Evolutionary conservation across 2,113 vertebrate species (phyloP).

Genomic region (Laterallus jamaicensis): DNA sequence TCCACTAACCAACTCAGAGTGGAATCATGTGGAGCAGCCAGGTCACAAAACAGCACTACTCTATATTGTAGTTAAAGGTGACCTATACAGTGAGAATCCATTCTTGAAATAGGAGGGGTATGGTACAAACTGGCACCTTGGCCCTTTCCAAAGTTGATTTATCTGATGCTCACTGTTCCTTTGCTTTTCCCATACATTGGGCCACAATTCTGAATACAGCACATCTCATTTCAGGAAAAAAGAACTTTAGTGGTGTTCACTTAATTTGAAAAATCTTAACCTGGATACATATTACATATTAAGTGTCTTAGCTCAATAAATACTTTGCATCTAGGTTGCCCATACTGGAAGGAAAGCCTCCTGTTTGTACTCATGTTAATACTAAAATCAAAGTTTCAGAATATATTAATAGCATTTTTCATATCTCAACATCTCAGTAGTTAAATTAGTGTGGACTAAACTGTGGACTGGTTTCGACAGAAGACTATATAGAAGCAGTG

Average conservation of each 20-base stretch:
- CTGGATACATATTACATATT: neutral
- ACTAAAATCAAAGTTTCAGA: neutral
- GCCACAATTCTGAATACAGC: neutral
- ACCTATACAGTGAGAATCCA: neutral
- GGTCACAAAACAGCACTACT: neutral
- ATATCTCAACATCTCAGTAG: neutral
- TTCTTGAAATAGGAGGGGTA: neutral
- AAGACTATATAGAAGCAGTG: fast-evolving
- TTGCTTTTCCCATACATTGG: neutral
- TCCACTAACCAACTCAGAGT: neutral
- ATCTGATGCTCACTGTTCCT: neutral
- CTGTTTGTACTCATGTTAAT: neutral
- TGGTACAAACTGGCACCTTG: neutral
- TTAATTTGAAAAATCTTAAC: neutral
- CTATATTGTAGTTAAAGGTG: neutral
- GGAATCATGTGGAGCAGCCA: neutral
- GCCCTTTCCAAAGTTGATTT: neutral
- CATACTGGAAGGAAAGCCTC: neutral
- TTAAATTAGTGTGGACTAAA: neutral
- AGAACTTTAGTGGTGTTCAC: neutral
- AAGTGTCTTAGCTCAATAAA: neutral
- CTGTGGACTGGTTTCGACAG: neutral
- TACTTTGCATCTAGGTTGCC: neutral
- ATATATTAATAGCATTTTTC: neutral
- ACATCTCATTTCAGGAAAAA: neutral